phyloP scores from a whole-genome alignment of 2,888 invertebrate genomes.

The Sepiola atlantica region DNA sequence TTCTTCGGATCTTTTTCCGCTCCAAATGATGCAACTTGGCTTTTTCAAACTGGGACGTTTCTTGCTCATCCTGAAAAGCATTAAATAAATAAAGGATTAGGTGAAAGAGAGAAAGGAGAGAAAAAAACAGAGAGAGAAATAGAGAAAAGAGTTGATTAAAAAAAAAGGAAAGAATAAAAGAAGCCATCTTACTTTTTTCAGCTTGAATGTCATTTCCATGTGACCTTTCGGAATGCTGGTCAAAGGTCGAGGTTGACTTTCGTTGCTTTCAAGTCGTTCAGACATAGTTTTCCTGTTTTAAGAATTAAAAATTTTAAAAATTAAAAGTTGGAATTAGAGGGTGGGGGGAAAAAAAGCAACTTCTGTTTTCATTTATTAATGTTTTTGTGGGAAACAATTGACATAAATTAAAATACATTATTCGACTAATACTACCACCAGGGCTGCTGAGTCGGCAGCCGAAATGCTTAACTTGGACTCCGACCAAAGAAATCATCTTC shows the following conservation, averaged over 20 bases:
- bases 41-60: constrained; percentile 60
- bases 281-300: constrained; percentile 82
- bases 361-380: too few species aligned
- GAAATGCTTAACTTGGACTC: too few species aligned
- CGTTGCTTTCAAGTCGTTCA: constrained; percentile 81
- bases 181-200: constrained; percentile 61
- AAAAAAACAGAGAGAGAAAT: background rate
- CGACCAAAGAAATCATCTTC: too few species aligned
- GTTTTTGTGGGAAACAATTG: too few species aligned
- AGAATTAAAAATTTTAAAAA: constrained; percentile 43
- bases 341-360: too few species aligned
- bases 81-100: too few species aligned
- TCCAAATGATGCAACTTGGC: constrained; percentile 71
- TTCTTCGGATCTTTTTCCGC: constrained; percentile 72
- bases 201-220: constrained; percentile 68
- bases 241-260: constrained; percentile 75
- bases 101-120: constrained; percentile 46
- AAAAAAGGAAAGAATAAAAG: background rate
- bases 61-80: constrained; percentile 58
- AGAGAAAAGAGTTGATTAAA: background rate
- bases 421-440: too few species aligned
- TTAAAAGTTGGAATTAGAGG: background rate
- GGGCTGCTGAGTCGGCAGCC: too few species aligned
- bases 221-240: constrained; percentile 76
- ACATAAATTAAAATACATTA: too few species aligned